Evolutionary conservation across 2,888 invertebrate genomes (phyloP).

Genomic region (Clivina fossor): DNA sequence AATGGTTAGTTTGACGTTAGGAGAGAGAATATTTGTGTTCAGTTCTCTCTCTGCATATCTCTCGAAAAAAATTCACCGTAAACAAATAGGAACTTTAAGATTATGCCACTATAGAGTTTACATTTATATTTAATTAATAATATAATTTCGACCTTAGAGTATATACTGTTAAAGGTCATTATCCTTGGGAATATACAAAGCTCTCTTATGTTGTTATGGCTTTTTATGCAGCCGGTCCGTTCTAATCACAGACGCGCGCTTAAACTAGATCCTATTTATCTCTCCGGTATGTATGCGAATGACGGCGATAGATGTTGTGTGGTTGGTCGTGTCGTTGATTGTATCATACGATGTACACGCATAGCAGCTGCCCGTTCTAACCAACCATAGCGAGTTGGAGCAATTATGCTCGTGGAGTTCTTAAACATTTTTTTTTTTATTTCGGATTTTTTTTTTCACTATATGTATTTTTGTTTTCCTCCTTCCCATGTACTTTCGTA

Average conservation of each 20-base stretch:
- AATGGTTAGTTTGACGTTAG: neutral
- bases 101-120: slow-evolving; percentile 38
- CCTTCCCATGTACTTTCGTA: neutral
- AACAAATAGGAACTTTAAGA: slow-evolving; percentile 29
- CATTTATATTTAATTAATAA: slow-evolving; percentile 44
- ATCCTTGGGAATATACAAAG: slow-evolving; percentile 46
- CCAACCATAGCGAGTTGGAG: slow-evolving; percentile 51
- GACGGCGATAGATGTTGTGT: slow-evolving; percentile 15
- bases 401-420: slow-evolving; percentile 45
- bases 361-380: slow-evolving; percentile 54
- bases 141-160: slow-evolving; percentile 44
- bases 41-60: too few relatives aligned
- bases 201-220: slow-evolving; percentile 37
- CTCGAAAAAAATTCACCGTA: neutral
- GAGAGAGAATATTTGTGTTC: neutral
- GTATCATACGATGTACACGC: slow-evolving; percentile 36
- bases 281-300: too few relatives aligned
- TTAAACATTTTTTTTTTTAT: slow-evolving; percentile 31
- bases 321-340: slow-evolving; percentile 26
- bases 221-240: slow-evolving; percentile 28
- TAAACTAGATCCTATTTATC: slow-evolving; percentile 3
- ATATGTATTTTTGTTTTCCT: slow-evolving; percentile 10
- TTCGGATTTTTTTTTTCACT: slow-evolving; percentile 22
- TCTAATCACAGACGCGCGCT: slow-evolving; percentile 8
- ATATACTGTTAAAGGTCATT: slow-evolving; percentile 49